Conservation (phyloP, 1,140 invertebrate genomes). For the Vanessa atalanta region DNA sequence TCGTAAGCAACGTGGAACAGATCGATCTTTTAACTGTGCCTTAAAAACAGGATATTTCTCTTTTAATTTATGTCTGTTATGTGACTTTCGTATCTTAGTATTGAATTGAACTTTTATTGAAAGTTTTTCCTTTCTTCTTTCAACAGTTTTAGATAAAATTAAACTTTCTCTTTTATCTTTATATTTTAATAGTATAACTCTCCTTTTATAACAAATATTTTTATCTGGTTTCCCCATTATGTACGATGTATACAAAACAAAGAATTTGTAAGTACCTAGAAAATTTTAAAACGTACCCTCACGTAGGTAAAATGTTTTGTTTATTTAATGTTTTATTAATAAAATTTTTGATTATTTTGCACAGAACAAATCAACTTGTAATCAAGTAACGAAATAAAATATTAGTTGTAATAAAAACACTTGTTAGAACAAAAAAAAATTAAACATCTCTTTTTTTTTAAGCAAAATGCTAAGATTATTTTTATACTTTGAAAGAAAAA, state of each 20-base stretch:
- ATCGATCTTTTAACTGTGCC: slow-evolving; percentile 11
- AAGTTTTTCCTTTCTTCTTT: slow-evolving; percentile 1
- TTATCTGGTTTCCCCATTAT: slow-evolving; percentile 4
- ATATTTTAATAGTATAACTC: slow-evolving; percentile 12
- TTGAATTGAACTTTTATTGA: slow-evolving; percentile 6
- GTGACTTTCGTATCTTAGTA: not conserved
- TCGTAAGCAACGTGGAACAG: slow-evolving; percentile 28
- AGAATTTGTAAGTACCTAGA: no score
- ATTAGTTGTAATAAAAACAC: no score
- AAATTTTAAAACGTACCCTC: no score
- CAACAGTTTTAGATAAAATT: slow-evolving; percentile 3
- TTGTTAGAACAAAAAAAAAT: no score
- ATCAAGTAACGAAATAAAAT: no score
- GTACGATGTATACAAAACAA: not conserved
- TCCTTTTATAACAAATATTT: slow-evolving; percentile 14
- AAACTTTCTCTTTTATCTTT: slow-evolving; percentile 8
- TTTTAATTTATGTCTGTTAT: not conserved
- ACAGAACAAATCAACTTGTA: no score
- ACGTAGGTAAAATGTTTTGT: no score
- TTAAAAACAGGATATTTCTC: slow-evolving; percentile 12
- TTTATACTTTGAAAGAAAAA: no score
- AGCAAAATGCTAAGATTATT: no score
- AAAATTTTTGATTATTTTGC: no score
- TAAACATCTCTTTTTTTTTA: no score
- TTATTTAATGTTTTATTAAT: no score